Percentiles rank a stretch among this genome's conserved stretches.
Evolutionary conservation across 2,797 vertebrate species (phyloP).

Genomic region (Psittacula echo): DNA sequence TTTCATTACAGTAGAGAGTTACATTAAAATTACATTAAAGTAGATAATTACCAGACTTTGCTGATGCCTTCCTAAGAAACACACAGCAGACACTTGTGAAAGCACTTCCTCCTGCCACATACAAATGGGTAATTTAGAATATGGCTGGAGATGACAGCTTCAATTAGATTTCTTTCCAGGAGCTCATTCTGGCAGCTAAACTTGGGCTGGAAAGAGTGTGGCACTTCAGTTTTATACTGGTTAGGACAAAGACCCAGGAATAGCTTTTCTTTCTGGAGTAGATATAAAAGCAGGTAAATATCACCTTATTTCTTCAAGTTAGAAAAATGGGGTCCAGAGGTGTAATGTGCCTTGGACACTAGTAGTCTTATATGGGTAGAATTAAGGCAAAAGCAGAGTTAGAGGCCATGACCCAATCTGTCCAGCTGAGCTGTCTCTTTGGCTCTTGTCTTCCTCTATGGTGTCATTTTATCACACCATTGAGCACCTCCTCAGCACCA

Average conservation of each 20-base stretch:
- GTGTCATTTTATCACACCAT: not conserved
- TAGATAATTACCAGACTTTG: constrained; percentile 31
- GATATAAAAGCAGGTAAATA: not conserved
- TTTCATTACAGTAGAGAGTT: constrained; percentile 36
- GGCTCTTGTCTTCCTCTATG: not conserved
- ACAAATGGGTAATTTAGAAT: not conserved
- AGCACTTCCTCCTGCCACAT: not conserved
- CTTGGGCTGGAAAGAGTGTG: not conserved
- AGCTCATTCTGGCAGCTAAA: not conserved
- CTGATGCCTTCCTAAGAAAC: constrained; percentile 9
- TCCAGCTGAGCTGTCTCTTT: not conserved
- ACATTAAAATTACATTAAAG: constrained; percentile 46
- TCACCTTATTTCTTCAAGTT: not conserved
- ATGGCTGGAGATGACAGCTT: constrained; percentile 23
- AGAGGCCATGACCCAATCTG: not conserved
- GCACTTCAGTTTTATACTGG: not conserved
- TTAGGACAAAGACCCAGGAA: not conserved
- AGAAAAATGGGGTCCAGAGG: not conserved
- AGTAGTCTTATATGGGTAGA: not conserved
- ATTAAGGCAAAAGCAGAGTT: not conserved
- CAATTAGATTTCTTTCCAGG: constrained; percentile 16
- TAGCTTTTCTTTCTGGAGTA: not conserved
- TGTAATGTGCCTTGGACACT: not conserved
- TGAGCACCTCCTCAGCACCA: rapidly evolving
- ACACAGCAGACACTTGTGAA: constrained; percentile 15